Base-by-base conservation (phyloP, 2,797 vertebrate genomes). In the Hozukius guyotensis region DNA sequence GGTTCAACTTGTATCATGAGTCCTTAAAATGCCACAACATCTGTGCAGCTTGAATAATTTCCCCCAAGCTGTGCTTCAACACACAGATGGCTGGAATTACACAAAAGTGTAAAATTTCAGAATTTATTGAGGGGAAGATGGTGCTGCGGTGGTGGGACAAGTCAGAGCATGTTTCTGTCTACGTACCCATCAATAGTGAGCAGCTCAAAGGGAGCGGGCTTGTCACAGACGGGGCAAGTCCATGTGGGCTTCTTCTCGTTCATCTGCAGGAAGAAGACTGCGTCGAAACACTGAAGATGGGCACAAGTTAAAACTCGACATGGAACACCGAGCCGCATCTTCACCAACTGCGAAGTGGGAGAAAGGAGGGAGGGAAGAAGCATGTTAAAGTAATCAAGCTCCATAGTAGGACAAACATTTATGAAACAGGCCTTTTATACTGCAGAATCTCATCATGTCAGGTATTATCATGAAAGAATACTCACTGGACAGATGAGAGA, bases 201-300 rank as follows among this genome's bases (percentile, higher is more conserved):
- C 92, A 99, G 97, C 93, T 99, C 97, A 12, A 98, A 99, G 18
- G 98, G 97, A 7, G 99, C 99, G 0, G 98, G 97, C 88, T 99
- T 99, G 93, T 99, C 99, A 22, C 99, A 99, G 72, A 99, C 99
- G 0, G 99, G 99, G 76, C 99, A 99, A 89, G 97, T 98, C 99
- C 99, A 99, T 0, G 99, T 99, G 80, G 99, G 98, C 81, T 99
- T 99, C 92, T 99, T 99, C 93, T 99, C 99, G 1, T 99, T 99
- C 99, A 99, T 99, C 95, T 99, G 98, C 89, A 99, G 96, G 93
- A 99, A 99, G 94, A 99, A 99, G 83, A 99, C 98, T 0, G 98
- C 99, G 8, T 99, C 99, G 90, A 99, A 99, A 95, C 99, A 99
- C 94, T 99, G 99, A 82, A 99, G 96, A 78, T 99, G 99, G 2